Percentiles rank a stretch among this genome's conserved stretches.
Conservation (phyloP, 2,797 vertebrate genomes). For the Argyrosomus regius region DNA sequence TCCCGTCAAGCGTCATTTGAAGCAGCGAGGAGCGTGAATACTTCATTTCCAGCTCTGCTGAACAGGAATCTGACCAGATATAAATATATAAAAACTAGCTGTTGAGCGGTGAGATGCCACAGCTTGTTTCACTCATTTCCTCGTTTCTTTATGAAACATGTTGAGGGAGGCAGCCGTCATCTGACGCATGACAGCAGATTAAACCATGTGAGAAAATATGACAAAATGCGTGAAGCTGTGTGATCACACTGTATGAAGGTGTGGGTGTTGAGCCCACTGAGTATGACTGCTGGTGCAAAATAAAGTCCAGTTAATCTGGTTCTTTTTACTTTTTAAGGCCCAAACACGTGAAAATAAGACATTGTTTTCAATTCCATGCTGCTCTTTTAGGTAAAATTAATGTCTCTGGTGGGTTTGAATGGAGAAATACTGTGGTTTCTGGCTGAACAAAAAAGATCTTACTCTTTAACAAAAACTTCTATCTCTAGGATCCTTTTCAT, state of each 20-base stretch:
- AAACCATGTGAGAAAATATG: conserved; percentile 17
- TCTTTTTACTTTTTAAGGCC: neutral
- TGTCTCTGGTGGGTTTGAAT: too few species aligned
- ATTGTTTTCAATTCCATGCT: too few species aligned
- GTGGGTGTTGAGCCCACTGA: neutral
- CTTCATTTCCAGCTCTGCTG: conserved; percentile 55
- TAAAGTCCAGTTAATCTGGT: neutral
- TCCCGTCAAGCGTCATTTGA: neutral
- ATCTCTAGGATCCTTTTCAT: too few species aligned
- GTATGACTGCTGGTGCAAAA: neutral
- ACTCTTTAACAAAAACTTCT: too few species aligned
- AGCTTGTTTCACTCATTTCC: conserved; percentile 35
- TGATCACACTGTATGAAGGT: neutral
- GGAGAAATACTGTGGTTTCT: too few species aligned
- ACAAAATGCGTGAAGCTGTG: conserved; percentile 2
- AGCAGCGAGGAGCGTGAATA: neutral
- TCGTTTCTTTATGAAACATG: conserved; percentile 28
- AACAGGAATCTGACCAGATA: conserved; percentile 43
- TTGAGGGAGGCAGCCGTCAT: conserved; percentile 10
- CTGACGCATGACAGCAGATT: conserved; percentile 15
- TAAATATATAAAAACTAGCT: conserved; percentile 33
- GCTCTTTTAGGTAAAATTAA: too few species aligned
- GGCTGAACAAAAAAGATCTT: too few species aligned
- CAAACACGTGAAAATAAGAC: neutral
- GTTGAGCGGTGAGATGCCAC: conserved; percentile 4